Conservation (phyloP, 1,140 invertebrate genomes). For the Lutraria rhynchaena region DNA sequence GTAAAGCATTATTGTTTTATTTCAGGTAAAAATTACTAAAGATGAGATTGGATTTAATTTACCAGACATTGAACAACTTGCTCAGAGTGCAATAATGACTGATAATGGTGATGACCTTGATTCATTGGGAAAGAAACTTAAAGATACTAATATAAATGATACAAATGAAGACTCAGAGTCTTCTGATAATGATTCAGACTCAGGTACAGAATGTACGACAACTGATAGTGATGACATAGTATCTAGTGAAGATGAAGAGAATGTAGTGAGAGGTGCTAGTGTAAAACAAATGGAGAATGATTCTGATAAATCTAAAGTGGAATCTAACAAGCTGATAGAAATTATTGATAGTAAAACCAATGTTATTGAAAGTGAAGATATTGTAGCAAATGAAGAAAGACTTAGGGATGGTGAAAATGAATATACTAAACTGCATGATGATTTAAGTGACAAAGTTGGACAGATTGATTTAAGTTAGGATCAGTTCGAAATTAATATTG, state of each 20-base stretch:
- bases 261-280: no score
- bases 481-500: no score
- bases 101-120: constrained; percentile 35
- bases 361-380: no score
- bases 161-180: not conserved
- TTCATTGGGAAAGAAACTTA: constrained; percentile 6
- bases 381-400: no score
- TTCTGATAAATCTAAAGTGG: no score
- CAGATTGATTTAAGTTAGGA: no score
- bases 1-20: constrained; percentile 15
- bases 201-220: constrained; percentile 60
- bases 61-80: constrained; percentile 83
- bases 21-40: constrained; percentile 82
- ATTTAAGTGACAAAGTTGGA: no score
- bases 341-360: no score
- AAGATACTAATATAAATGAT: constrained; percentile 8
- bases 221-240: constrained; percentile 55
- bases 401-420: no score
- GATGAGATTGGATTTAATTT: constrained; percentile 83
- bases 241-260: not conserved
- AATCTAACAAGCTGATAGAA: no score
- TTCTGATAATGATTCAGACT: constrained; percentile 21
- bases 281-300: no score
- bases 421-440: no score
- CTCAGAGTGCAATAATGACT: constrained; percentile 47